Base-by-base conservation (phyloP, 35 echinoderm and acorn worm species). In the Apostichopus californicus region DNA sequence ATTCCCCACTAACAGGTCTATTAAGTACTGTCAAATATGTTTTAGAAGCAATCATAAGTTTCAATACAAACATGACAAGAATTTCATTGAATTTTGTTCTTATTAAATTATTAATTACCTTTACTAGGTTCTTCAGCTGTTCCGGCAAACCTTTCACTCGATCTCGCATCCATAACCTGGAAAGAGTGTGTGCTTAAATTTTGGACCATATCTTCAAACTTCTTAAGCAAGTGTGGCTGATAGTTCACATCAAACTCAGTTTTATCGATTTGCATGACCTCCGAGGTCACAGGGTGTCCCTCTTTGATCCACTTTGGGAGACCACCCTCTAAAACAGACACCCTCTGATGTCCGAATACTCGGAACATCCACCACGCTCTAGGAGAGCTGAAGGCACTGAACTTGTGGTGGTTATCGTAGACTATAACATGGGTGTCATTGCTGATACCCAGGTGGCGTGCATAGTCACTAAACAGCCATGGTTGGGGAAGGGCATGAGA, bases 291-390 rank as follows among this genome's bases (percentile, higher is more conserved):
- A 34, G 94, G 94, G 72, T 94, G 75, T 13, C 97, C 97, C 65
- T 94, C 91, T 5, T 88, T 89, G 9, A 93, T 65, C 95, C 97
- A 99, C 24, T 91, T 86, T 13, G 88, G 73, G 9, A 99, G 90
- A 12, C 97, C 97, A 6, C 97, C 97, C 25, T 99, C 87, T 23
- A 99, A 70, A 56, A 99, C 78, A 0, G 97, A 99, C 1, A 99
- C 90, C 13, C 83, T 72, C 5, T 85, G 63, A 77, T 99, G 97
- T 6, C 97, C 97, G 80, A 99, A 99, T 1, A 92, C 54, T 57
- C 93, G 88, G n/a, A 99, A 94, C 93, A 99, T 90, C 95, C 95
- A 99, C 97, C 97, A 99, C 20, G 83, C 91, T 21, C 97, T 56
- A 9, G 95, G 91, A 21, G 95, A 95, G 0, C 95, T 94, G 70